phyloP scores from a whole-genome alignment of 2,113 vertebrate species.

The Corythoichthys intestinalis region DNA sequence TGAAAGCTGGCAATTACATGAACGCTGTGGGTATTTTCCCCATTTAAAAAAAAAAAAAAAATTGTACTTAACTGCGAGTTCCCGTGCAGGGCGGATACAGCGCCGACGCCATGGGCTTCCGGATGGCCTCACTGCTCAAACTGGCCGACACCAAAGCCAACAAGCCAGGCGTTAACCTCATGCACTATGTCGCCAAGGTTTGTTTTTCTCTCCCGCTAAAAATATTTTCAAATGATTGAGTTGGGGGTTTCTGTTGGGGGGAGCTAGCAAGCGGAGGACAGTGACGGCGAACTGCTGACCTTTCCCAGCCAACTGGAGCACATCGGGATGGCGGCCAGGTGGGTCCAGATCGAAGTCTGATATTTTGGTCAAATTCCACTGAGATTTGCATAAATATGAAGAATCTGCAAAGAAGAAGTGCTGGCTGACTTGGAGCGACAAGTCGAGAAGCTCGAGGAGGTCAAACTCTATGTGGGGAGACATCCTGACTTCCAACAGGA shows the following conservation, averaged over 20 bases:
- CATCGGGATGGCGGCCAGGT: slow-evolving; percentile 70
- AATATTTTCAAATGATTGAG: neutral
- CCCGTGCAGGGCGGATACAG: slow-evolving; percentile 70
- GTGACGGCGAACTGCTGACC: slow-evolving; percentile 58
- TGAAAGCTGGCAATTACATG: slow-evolving; percentile 82
- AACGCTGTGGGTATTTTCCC: slow-evolving; percentile 70
- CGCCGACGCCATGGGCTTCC: slow-evolving; percentile 73
- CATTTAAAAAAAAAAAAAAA: neutral
- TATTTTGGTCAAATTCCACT: neutral
- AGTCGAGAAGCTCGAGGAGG: slow-evolving; percentile 61
- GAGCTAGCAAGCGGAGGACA: slow-evolving; percentile 71
- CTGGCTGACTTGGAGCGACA: slow-evolving; percentile 65
- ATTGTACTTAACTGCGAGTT: neutral
- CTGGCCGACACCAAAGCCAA: slow-evolving; percentile 80
- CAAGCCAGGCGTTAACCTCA: slow-evolving; percentile 78
- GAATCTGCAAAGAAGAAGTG: slow-evolving; percentile 71
- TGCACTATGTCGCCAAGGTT: slow-evolving; percentile 80
- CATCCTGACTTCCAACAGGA: slow-evolving; percentile 54
- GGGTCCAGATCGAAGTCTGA: neutral
- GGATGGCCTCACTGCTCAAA: slow-evolving; percentile 75
- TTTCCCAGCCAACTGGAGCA: slow-evolving; percentile 67
- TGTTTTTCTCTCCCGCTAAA: neutral
- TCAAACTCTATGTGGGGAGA: slow-evolving; percentile 51
- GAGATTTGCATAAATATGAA: slow-evolving; percentile 7
- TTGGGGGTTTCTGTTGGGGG: neutral